Base-by-base conservation (phyloP, 2,113 vertebrate genomes). In the Guaruba guarouba region DNA sequence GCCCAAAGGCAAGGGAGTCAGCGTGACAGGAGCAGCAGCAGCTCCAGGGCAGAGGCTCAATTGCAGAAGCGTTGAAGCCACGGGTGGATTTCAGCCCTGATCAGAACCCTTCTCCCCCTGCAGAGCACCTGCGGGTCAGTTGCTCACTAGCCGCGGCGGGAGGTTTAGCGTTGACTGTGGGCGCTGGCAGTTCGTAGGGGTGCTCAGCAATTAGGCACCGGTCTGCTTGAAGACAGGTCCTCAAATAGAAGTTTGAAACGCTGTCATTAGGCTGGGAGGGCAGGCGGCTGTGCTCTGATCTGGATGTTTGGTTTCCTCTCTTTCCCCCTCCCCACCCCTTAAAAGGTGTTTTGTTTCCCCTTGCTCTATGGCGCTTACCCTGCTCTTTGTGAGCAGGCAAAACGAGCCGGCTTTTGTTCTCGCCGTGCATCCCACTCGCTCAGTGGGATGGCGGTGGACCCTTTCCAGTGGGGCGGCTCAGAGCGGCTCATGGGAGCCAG, bases 241-340 rank as follows among this genome's bases (percentile, higher is more conserved):
- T 46, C 66, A 48, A 13, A 41, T 6, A 17, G 2, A 8, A 78
- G 55, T 23, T 43, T 7, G 54, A 16, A 68, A 71, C 28, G 17
- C 52, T 80, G 95, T 73, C 73, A 9, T 29, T 28, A 27, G 62
- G 29, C 81, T 69, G 79, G 73, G 66, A 75, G 81, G 51, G 85
- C 51, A 10, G 70, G 73, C 80, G 20, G 95, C 76, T 15, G 25
- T 13, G 12, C 92, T 92, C 54, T 18, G 19, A 29, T 82, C 29
- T 22, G 90, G 87, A 95, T 93, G 95, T 80, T 63, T 17, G 59
- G 75, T 80, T 96, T 95, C 85, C 94, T 83, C 48, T 89, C 70
- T 74, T 27, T 27, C 64, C 59, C 77, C 68, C 24, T 66, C 27
- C 81, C 44, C 52, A 27, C 18, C 66, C 44, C 64, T 35, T 78